Evolutionary conservation across 1,140 invertebrate species (phyloP).

Genomic region (Paracyclopina nana): DNA sequence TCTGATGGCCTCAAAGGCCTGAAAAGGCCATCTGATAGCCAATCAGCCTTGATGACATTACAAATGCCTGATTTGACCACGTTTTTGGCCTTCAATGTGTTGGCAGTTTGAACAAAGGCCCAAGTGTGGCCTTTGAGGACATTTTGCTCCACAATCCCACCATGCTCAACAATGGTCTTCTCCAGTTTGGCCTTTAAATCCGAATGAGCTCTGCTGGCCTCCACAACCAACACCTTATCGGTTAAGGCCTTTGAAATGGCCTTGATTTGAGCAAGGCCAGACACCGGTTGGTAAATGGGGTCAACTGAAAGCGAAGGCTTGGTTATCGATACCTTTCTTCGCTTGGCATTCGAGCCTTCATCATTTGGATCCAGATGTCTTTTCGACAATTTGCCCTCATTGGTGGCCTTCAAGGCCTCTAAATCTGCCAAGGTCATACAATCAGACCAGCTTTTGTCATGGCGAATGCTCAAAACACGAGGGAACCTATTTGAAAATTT

Average conservation of each 20-base stretch:
- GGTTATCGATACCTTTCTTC: too few species aligned
- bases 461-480: constrained; percentile 47
- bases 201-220: constrained; percentile 1
- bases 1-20: constrained; percentile 1
- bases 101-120: not conserved
- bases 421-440: constrained; percentile 52
- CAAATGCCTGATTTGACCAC: not conserved
- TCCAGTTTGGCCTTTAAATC: constrained; percentile 2
- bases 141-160: constrained; percentile 11
- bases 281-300: too few species aligned
- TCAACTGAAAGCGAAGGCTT: too few species aligned
- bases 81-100: constrained; percentile 3
- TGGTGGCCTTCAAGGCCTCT: constrained; percentile 20
- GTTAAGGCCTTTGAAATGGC: too few species aligned
- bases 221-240: constrained; percentile 5
- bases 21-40: constrained; percentile 5
- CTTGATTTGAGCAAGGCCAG: too few species aligned
- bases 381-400: not conserved
- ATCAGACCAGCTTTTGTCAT: constrained; percentile 59
- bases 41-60: constrained; percentile 2
- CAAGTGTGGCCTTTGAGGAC: not conserved
- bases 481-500: constrained; percentile 58
- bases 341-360: not conserved
- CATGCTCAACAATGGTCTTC: not conserved
- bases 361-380: constrained; percentile 1